phyloP scores from a whole-genome alignment of 2,797 vertebrate genomes.

The Tiaroga cobitis region DNA sequence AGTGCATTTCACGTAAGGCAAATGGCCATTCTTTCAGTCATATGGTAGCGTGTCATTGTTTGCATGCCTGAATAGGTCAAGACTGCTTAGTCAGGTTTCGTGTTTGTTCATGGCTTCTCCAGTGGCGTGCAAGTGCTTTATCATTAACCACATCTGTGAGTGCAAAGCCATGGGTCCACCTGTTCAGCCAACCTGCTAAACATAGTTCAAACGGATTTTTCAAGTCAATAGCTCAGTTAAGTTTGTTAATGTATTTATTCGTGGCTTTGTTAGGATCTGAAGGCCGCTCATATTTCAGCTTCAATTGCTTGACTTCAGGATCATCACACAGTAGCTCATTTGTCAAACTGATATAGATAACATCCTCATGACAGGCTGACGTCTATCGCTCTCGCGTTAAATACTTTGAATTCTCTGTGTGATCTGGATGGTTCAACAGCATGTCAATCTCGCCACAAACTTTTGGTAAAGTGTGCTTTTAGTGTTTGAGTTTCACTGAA shows the following conservation, averaged over 20 bases:
- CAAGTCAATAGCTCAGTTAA: slow-evolving; percentile 4
- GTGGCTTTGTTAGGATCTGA: slow-evolving; percentile 1
- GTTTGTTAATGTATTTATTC: slow-evolving; percentile 10
- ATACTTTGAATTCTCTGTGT: slow-evolving; percentile 51
- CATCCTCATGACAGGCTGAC: slow-evolving; percentile 51
- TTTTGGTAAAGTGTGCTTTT: neutral
- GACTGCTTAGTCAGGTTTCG: slow-evolving; percentile 13
- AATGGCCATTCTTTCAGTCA: slow-evolving; percentile 22
- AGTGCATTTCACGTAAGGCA: slow-evolving; percentile 41
- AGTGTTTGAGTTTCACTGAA: neutral
- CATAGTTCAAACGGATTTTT: slow-evolving; percentile 16
- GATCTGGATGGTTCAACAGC: slow-evolving; percentile 21
- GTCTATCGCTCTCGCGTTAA: slow-evolving; percentile 37
- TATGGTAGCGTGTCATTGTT: slow-evolving; percentile 8
- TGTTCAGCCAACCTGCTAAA: slow-evolving; percentile 41
- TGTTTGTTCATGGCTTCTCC: slow-evolving; percentile 1
- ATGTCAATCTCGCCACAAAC: neutral
- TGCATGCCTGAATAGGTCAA: slow-evolving; percentile 19
- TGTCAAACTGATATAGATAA: slow-evolving; percentile 55
- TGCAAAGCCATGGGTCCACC: slow-evolving; percentile 29
- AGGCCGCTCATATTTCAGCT: slow-evolving; percentile 20
- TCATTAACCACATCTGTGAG: slow-evolving; percentile 21
- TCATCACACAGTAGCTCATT: slow-evolving; percentile 20
- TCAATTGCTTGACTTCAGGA: slow-evolving; percentile 22
- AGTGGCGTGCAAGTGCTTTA: neutral